phyloP scores from a whole-genome alignment of 2,888 invertebrate genomes.

The Arge pagana region DNA sequence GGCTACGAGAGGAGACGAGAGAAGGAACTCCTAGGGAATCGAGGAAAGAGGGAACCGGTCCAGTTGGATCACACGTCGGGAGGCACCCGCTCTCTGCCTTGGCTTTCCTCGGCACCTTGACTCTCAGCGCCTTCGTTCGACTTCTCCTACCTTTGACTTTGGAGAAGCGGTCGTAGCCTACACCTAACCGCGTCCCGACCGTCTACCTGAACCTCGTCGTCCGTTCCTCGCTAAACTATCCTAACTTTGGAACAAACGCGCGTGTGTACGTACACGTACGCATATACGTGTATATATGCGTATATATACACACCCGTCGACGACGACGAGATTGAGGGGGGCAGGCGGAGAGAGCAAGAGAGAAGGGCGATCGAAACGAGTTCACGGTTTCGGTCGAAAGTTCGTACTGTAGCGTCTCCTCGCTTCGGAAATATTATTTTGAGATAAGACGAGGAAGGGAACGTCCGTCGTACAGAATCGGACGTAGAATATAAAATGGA shows the following conservation, averaged over 20 bases:
- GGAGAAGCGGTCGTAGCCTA: conserved; percentile 7
- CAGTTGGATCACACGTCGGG: conserved; percentile 46
- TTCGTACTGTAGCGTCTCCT: too few species aligned
- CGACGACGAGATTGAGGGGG: background rate
- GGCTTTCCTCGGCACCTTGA: background rate
- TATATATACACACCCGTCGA: background rate
- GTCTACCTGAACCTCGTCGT: conserved; percentile 34
- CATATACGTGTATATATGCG: conserved; percentile 1
- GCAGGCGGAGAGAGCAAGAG: background rate
- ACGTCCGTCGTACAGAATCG: too few species aligned
- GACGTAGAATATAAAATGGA: too few species aligned
- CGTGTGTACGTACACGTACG: conserved; percentile 2
- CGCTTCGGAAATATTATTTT: too few species aligned
- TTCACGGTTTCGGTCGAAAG: background rate
- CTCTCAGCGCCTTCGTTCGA: background rate
- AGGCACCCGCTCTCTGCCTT: conserved; percentile 42
- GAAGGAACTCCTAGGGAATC: conserved; percentile 55
- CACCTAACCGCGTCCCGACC: conserved; percentile 22
- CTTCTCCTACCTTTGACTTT: conserved; percentile 24
- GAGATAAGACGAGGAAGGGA: too few species aligned
- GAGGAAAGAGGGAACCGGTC: conserved; percentile 54
- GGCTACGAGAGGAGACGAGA: conserved; percentile 17
- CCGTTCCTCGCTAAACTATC: conserved; percentile 22
- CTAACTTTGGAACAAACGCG: background rate
- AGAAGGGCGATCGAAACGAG: conserved; percentile 8